These are phyloP conservation scores for Muscicapa comitata DNA, from an alignment of 2,797 vertebrate species.

Conservation along the genomic window DNA sequence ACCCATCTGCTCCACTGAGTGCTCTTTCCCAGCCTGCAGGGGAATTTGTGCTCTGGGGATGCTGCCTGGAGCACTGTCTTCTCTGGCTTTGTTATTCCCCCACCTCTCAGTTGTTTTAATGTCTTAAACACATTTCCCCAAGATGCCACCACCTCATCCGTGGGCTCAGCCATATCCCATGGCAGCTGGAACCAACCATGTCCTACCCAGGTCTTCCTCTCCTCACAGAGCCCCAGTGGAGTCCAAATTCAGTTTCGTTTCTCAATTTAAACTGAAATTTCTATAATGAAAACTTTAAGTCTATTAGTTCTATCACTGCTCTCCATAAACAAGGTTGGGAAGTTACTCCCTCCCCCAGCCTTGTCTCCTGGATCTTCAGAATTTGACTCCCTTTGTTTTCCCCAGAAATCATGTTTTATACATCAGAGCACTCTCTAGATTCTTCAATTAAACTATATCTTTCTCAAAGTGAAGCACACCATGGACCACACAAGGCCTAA, in stretches of 20 bases:
- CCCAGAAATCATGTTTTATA: background rate
- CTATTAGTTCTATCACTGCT: background rate
- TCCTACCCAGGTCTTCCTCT: background rate
- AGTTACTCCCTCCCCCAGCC: background rate
- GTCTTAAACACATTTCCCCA: fast-evolving
- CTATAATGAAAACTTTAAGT: background rate
- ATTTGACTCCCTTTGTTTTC: background rate
- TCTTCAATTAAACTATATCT: background rate
- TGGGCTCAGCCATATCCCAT: fast-evolving
- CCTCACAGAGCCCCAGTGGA: background rate
- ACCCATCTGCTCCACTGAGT: background rate
- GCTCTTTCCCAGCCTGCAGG: too few species aligned
- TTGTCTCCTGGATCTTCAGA: background rate
- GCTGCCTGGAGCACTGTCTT: background rate
- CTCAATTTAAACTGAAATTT: background rate
- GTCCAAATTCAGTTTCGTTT: background rate
- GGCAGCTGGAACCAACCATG: fast-evolving
- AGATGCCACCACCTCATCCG: fast-evolving
- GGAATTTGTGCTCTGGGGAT: background rate
- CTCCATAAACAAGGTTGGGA: background rate
- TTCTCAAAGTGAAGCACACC: background rate
- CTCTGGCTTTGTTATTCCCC: background rate
- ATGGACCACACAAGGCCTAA: background rate
- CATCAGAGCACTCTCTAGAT: background rate
- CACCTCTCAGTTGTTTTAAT: background rate